A percentile compares a stretch with the other conserved stretches of the same genome.
Conservation (phyloP, 2,888 invertebrate genomes). For the Trilocha varians region DNA sequence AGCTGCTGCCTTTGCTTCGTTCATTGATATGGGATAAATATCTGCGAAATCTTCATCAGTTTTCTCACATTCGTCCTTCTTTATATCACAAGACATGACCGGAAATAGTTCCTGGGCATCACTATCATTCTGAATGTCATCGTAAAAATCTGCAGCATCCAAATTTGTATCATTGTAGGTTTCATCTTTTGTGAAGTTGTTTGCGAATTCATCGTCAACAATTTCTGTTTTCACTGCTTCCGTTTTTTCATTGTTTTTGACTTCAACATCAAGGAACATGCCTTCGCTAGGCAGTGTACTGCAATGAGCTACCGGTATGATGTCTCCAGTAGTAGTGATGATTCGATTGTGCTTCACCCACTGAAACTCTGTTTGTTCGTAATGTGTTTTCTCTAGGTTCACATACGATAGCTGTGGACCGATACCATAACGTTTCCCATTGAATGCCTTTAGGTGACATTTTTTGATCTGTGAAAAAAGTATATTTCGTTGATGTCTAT, state of each 20-base stretch:
- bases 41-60: slow-evolving; percentile 50
- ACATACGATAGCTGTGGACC: slow-evolving; percentile 37
- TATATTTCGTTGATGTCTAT: background rate
- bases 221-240: slow-evolving; percentile 18
- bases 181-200: slow-evolving; percentile 1
- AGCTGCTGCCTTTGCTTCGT: slow-evolving; percentile 48
- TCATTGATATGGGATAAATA: slow-evolving; percentile 41
- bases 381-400: slow-evolving; percentile 27
- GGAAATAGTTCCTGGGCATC: slow-evolving; percentile 6
- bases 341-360: slow-evolving; percentile 37
- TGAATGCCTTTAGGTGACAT: slow-evolving; percentile 28
- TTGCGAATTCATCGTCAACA: slow-evolving; percentile 7
- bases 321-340: slow-evolving; percentile 15
- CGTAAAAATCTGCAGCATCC: slow-evolving; percentile 20
- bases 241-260: slow-evolving; percentile 16
- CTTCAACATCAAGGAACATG: slow-evolving; percentile 22
- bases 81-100: slow-evolving; percentile 10
- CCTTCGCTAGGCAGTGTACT: slow-evolving; percentile 33
- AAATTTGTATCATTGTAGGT: slow-evolving; percentile 4
- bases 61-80: slow-evolving; percentile 33
- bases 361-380: slow-evolving; percentile 39
- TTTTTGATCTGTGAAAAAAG: slow-evolving; percentile 40
- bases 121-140: slow-evolving; percentile 11
- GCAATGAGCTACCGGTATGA: slow-evolving; percentile 34
- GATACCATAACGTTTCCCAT: slow-evolving; percentile 29